Evolutionary conservation across 1,140 invertebrate species (phyloP).

Genomic region (Nasonia longicornis): DNA sequence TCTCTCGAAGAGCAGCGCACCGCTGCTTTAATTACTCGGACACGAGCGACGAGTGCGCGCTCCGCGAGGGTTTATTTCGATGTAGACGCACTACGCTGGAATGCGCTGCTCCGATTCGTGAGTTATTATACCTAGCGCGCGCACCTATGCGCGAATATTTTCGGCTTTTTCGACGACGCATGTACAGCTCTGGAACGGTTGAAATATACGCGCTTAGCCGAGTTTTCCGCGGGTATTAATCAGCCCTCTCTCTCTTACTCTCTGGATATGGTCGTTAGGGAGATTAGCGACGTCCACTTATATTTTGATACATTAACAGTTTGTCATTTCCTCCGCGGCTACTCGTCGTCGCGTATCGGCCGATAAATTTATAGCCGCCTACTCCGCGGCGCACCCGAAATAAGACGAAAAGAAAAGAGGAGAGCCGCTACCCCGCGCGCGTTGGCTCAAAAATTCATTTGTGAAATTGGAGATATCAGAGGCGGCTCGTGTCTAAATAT

Average conservation of each 20-base stretch:
- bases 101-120: neutral
- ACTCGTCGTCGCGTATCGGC: neutral
- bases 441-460: slow-evolving; percentile 17
- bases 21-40: neutral
- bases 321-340: neutral
- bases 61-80: neutral
- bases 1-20: neutral
- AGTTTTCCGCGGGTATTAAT: too few species aligned
- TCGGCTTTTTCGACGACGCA: too few species aligned
- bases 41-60: neutral
- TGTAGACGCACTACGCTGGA: neutral
- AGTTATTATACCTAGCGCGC: neutral
- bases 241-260: too few species aligned
- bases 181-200: too few species aligned
- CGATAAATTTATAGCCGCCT: neutral
- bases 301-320: neutral
- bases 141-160: too few species aligned
- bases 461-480: slow-evolving; percentile 39
- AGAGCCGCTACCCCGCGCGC: neutral
- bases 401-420: neutral
- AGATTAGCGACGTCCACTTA: neutral
- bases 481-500: slow-evolving; percentile 34
- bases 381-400: neutral
- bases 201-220: too few species aligned
- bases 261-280: neutral